phyloP scores from a whole-genome alignment of 37 sponge, comb jelly and placozoan species.

The Ianthella basta region DNA sequence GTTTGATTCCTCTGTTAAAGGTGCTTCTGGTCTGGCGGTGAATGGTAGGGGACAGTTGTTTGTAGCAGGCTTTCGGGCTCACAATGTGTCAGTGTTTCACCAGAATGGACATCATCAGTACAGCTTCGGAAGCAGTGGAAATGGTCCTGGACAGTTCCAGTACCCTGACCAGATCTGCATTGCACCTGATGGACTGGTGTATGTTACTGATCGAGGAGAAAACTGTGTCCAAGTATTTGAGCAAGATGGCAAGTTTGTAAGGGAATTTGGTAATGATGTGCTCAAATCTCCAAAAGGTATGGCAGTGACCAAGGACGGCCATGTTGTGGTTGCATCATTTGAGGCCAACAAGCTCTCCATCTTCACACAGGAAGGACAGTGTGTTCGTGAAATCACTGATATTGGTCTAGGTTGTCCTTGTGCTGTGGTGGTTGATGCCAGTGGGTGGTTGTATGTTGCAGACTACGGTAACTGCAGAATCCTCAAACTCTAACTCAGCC shows the following conservation, averaged over 20 bases:
- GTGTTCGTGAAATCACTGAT: constrained; percentile 8
- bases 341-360: neutral
- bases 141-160: neutral
- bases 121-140: constrained; percentile 1
- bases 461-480: neutral
- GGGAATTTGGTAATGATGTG: neutral
- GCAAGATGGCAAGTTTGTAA: constrained; percentile 14
- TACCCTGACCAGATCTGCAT: neutral
- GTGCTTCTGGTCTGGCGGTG: constrained; percentile 5
- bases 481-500: neutral
- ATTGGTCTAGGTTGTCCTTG: neutral
- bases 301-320: neutral
- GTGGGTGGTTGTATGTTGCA: constrained; percentile 16
- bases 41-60: constrained; percentile 1
- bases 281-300: neutral
- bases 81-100: neutral
- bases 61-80: neutral
- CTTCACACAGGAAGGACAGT: neutral
- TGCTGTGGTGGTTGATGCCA: neutral
- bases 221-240: constrained; percentile 8
- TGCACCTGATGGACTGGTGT: constrained; percentile 4
- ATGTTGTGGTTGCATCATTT: constrained; percentile 2
- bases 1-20: neutral
- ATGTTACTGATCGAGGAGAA: neutral
- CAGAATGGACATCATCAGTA: neutral